Evolutionary conservation across 2,888 invertebrate species (phyloP), one percentile per base, ranked within the genome.

Genomic region (Drosophila monieri): DNA sequence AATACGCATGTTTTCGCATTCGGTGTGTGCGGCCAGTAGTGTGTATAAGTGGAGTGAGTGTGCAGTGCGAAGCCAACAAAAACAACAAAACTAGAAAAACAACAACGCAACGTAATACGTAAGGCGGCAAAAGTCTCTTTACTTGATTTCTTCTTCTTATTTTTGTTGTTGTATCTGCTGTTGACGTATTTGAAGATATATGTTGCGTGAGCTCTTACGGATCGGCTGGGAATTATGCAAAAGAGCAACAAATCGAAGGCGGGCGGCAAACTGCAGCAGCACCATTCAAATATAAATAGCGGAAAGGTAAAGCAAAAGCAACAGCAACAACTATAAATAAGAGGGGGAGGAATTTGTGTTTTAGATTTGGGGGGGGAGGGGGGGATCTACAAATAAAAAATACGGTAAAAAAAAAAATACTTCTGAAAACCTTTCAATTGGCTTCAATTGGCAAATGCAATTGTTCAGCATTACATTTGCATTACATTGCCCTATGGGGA

Each of bases 211-310:
- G 35, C 35, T 35, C n/a, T n/a, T n/a, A 6, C 35, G 35, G 35
- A 35, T 35, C 35, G 35, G 48, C 52, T 15, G 39, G 39, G 56
- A 80, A 87, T 88, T 84, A 84, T 84, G 83, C 88, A 88, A 88
- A 88, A 73, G 58, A 75, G 71, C 80, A 76, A 62, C 77, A 79
- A 79, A 73, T 85, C 67, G 49, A 67, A 67, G 68, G 59, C 67
- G 72, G 37, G 68, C 57, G 47, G 73, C 80, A 76, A 83, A 69
- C 64, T 73, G 76, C 74, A 72, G 73, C 60, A 72, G 52, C 69
- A 73, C 60, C 78, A 87, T 76, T 56, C 53, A 64, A 68, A 71
- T 55, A 70, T 62, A 71, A 62, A 71, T 64, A 75, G 57, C 39
- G 59, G 73, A 74, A 79, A 87, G 88, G 88, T 88, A 84, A 80